Percentiles rank a stretch among this genome's conserved stretches.
phyloP scores from a whole-genome alignment of 2,797 vertebrate genomes.

The Enteromius radiatus region DNA sequence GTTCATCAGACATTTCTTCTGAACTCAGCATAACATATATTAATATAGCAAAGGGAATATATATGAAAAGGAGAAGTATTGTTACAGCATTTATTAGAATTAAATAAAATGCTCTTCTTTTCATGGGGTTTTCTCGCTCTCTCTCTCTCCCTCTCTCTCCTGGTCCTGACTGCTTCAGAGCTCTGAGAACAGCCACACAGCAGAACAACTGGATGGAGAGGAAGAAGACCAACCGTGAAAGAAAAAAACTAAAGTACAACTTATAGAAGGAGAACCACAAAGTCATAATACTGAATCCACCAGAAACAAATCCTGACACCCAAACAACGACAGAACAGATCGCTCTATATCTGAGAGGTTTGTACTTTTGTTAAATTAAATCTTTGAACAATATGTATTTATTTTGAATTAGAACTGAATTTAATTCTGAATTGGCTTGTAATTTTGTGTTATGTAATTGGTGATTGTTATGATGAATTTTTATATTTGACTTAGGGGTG shows the following conservation, averaged over 20 bases:
- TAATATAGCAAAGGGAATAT: not conserved
- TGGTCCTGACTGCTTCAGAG: conserved; percentile 28
- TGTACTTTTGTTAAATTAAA: too few species aligned
- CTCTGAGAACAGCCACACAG: conserved; percentile 19
- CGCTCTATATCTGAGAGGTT: conserved; percentile 58
- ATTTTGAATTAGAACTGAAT: too few species aligned
- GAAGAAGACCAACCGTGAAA: too few species aligned
- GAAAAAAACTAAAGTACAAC: too few species aligned
- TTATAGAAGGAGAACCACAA: too few species aligned
- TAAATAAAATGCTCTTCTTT: conserved; percentile 66
- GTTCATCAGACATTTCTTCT: not conserved
- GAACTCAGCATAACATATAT: too few species aligned
- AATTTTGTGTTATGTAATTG: too few species aligned
- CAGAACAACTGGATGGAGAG: conserved; percentile 42
- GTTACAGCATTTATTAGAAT: not conserved
- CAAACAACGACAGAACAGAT: conserved; percentile 10
- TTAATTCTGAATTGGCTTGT: too few species aligned
- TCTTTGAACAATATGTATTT: too few species aligned
- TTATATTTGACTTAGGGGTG: too few species aligned
- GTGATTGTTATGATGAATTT: too few species aligned
- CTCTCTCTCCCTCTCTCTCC: not conserved
- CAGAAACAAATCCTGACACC: conserved; percentile 28
- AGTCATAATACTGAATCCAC: too few species aligned
- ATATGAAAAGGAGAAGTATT: not conserved
- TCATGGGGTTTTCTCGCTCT: conserved; percentile 49